A percentile compares a stretch with the other conserved stretches of the same genome.
phyloP scores from a whole-genome alignment of 92 coral and sea anemone species.

The Paramuricea clavata region DNA sequence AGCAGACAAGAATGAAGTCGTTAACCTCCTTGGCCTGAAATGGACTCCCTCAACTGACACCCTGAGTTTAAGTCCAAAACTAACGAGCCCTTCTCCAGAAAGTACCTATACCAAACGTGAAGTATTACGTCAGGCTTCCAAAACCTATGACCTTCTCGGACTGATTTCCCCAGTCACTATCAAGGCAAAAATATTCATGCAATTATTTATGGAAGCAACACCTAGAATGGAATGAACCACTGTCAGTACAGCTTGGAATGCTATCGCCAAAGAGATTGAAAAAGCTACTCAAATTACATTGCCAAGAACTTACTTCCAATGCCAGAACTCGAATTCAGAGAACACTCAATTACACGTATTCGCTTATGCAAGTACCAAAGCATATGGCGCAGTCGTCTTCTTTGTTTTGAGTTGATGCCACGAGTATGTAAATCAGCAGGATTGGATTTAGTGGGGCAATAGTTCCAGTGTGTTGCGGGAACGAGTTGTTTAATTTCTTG shows the following conservation, averaged over 20 bases:
- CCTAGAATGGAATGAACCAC: too few relatives aligned
- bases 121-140: not conserved
- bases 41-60: constrained; percentile 6
- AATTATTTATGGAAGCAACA: not conserved
- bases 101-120: not conserved
- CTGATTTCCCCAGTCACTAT: not conserved
- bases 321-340: too few relatives aligned
- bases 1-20: not conserved
- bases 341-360: too few relatives aligned
- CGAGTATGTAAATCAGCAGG: constrained; percentile 2
- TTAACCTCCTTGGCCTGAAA: constrained; percentile 27
- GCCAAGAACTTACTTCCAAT: too few relatives aligned
- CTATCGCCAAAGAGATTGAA: too few relatives aligned
- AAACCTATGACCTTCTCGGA: not conserved
- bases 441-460: constrained; percentile 24
- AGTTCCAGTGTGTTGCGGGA: constrained; percentile 26
- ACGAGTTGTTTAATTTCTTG: not conserved
- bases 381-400: not conserved
- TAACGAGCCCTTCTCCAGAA: not conserved
- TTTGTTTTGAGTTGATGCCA: not conserved
- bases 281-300: too few relatives aligned
- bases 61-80: not conserved
- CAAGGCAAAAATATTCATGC: not conserved
- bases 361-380: not conserved
- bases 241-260: too few relatives aligned